Conservation (phyloP, 2,888 invertebrate genomes). For the Alentia gelatinosa region DNA sequence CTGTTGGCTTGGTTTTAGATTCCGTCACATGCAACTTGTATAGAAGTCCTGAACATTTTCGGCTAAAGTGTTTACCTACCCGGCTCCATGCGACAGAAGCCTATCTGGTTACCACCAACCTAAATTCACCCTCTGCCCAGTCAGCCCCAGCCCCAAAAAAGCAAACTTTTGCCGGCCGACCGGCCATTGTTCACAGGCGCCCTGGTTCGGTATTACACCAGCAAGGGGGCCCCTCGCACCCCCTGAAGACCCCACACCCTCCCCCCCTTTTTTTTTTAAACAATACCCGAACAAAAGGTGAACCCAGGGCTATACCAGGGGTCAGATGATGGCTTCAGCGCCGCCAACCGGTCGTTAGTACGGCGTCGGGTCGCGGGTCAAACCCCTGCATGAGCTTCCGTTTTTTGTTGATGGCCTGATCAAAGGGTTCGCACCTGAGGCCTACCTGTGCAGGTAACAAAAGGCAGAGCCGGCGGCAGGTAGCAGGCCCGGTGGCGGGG, state of each 20-base stretch:
- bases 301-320: not conserved
- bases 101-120: conserved; percentile 9
- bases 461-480: not conserved
- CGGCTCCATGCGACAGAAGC: not conserved
- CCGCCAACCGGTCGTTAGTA: not conserved
- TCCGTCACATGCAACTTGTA: not conserved
- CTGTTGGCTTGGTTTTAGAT: not conserved
- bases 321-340: conserved; percentile 14
- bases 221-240: not conserved
- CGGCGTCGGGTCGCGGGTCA: not conserved
- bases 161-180: not conserved
- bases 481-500: not conserved
- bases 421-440: conserved; percentile 29
- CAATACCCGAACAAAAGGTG: conserved; percentile 38
- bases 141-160: not conserved
- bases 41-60: not conserved
- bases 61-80: not conserved
- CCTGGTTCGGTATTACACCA: not conserved
- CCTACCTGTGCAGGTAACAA: not conserved
- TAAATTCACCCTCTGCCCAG: not conserved
- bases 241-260: not conserved
- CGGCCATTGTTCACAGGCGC: not conserved
- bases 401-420: conserved; percentile 19
- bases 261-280: not conserved
- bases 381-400: not conserved